Percentiles rank a stretch among this genome's conserved stretches.
phyloP scores from a whole-genome alignment of 1,140 invertebrate genomes.

The Ooceraea biroi region DNA sequence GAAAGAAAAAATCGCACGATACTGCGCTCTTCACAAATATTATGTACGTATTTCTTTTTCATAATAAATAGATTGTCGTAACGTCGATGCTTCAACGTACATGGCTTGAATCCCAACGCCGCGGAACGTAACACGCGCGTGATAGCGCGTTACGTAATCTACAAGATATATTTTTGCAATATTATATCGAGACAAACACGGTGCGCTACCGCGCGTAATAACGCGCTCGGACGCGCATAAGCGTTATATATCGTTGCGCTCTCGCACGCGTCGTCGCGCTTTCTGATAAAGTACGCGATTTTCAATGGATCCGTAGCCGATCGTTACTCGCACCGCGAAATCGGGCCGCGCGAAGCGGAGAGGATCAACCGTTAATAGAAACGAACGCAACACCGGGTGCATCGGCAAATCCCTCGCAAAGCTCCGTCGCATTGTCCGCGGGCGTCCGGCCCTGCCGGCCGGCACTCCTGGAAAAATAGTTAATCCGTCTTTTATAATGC shows the following conservation, averaged over 20 bases:
- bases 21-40: too few species aligned
- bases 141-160: background rate
- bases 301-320: constrained; percentile 31
- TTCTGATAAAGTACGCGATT: constrained; percentile 55
- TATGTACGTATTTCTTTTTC: too few species aligned
- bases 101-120: background rate
- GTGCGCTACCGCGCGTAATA: background rate
- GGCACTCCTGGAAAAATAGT: constrained; percentile 60
- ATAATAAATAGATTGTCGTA: too few species aligned
- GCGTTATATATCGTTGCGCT: too few species aligned
- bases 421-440: constrained; percentile 62
- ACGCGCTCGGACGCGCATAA: background rate
- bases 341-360: constrained; percentile 42
- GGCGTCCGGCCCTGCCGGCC: background rate
- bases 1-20: too few species aligned
- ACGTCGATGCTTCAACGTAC: background rate
- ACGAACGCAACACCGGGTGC: constrained; percentile 66
- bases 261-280: background rate
- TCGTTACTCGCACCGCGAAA: constrained; percentile 42
- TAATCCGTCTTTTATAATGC: constrained; percentile 72
- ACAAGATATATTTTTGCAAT: constrained; percentile 20
- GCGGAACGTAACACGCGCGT: background rate
- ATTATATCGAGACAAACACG: background rate
- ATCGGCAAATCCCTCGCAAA: constrained; percentile 71
- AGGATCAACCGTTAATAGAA: constrained; percentile 71